Evolutionary conservation across 2,113 vertebrate genomes (phyloP).

Genomic region (Noturus placidus): DNA sequence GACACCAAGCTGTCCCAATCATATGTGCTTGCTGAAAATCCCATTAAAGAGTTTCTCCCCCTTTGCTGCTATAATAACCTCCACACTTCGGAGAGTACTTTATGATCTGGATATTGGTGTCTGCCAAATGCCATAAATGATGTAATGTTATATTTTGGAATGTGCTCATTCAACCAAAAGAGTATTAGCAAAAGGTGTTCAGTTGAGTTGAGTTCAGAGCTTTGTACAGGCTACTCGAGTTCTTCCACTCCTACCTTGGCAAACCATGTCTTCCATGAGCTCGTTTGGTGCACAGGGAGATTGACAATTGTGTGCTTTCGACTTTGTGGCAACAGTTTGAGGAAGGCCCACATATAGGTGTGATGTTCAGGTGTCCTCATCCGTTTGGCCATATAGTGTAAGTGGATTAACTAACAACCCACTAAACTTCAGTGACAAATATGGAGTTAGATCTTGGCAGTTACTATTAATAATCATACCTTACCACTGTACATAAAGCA

Average conservation of each 20-base stretch:
- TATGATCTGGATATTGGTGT: no score
- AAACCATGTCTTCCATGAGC: not conserved
- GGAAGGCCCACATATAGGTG: not conserved
- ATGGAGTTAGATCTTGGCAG: not conserved
- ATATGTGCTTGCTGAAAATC: not conserved
- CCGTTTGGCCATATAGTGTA: not conserved
- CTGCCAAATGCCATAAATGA: no score
- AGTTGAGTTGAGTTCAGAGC: not conserved
- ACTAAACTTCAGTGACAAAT: not conserved
- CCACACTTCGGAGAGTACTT: not conserved
- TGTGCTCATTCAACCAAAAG: not conserved
- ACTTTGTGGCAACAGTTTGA: not conserved
- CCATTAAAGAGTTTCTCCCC: not conserved
- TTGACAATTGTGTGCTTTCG: not conserved
- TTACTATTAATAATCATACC: not conserved
- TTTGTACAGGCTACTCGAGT: no score
- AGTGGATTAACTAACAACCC: not conserved
- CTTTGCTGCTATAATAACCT: not conserved
- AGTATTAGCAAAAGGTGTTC: not conserved
- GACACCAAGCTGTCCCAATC: not conserved
- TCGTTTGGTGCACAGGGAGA: not conserved
- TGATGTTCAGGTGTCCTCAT: no score
- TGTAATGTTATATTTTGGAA: not conserved
- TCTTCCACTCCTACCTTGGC: no score
- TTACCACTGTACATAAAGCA: not conserved